Base-by-base conservation (phyloP, 2,888 invertebrate species). In the Thumatha senex region DNA sequence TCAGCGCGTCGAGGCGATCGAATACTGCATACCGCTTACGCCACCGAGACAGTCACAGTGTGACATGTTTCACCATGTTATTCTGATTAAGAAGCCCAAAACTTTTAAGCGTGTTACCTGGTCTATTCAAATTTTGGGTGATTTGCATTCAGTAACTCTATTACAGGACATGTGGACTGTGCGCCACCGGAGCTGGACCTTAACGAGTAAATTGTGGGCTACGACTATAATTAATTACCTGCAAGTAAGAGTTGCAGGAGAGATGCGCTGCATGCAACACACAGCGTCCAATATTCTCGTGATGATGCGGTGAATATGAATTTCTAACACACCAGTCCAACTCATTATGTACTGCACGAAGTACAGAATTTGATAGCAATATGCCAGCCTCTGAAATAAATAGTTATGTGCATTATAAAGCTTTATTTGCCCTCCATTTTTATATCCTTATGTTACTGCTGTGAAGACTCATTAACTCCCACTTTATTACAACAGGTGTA, bases 261-360 rank as follows among this genome's bases (percentile, higher is more conserved):
- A 18, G 11, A n/a, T 18, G 93, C 10, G 95, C 92, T 29, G 96
- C 94, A 82, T 96, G 95, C 56, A 95, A 85, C 61, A 96, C 93
- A 80, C 98, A 98, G 60, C 96, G 93, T n/a, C 98, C 98, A 57
- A 98, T 92, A 89, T 97, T 98, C 77, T 96, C 95, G 80, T 96
- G 96, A 75, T 96, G 95, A 68, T 94, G 95, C 58, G 95, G 94
- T 1, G 97, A 96, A 75, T 95, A 95, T 0, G 96, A 95, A 86
- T 97, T 97, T 62, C 95, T 95, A 14, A 97, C 96, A 82, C 98
- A 98, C 96, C 97, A 97, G 78, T 98, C 97, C 69, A 98, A 88
- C 79, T 96, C 95, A 39, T 91, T 92, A 70, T 95, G 95, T 68
- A 98, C 93, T 58, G 95, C 94, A 54, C 94, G 94, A 70, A 98